A percentile compares a stretch with the other conserved stretches of the same genome.
Conservation (phyloP, 2,797 vertebrate species). For the Notoglanidium macrostoma region DNA sequence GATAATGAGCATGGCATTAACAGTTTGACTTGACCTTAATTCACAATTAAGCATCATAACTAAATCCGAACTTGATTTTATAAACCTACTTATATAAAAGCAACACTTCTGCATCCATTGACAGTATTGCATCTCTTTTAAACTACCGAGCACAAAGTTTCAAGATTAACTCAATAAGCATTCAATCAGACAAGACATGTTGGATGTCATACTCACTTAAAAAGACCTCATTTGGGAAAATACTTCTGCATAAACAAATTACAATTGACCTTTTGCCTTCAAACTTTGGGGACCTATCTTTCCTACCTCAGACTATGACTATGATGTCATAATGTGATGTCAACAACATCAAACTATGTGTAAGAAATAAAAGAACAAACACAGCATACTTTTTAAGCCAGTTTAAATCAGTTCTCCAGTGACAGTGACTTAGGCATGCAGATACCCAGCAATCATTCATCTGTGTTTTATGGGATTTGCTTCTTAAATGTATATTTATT, state of each 20-base stretch:
- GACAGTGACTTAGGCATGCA: not conserved
- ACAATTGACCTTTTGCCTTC: not conserved
- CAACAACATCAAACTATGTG: not conserved
- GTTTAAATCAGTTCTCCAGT: not conserved
- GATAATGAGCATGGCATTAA: not conserved
- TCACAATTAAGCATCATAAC: not conserved
- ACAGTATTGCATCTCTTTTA: not conserved
- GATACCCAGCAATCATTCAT: not conserved
- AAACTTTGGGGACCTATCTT: not conserved
- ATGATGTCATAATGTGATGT: too few species aligned
- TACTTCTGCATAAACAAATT: not conserved
- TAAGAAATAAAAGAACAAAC: not conserved
- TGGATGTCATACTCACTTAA: not conserved
- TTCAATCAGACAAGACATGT: not conserved
- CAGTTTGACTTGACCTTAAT: not conserved
- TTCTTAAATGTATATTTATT: slow-evolving; percentile 2
- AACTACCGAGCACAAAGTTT: not conserved
- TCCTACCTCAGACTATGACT: not conserved
- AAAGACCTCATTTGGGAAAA: not conserved
- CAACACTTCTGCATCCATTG: not conserved
- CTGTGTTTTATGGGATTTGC: not conserved
- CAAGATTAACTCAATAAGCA: not conserved
- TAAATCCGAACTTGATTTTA: not conserved
- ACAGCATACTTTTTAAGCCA: not conserved
- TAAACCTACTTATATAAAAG: not conserved